Conservation (phyloP, 2,113 vertebrate species). For the Rhea americana region DNA sequence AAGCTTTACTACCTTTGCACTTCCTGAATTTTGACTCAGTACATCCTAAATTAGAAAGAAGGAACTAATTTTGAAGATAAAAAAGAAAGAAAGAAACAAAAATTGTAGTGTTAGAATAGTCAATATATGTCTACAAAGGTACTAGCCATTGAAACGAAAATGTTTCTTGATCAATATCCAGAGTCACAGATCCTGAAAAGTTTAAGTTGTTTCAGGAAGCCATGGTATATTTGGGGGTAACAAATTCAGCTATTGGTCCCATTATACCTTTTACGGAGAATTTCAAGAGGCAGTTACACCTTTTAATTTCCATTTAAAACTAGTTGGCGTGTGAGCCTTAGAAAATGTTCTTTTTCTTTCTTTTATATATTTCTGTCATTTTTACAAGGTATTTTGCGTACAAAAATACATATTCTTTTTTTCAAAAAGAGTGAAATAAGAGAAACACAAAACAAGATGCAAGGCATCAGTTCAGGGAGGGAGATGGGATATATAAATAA, state of each 20-base stretch:
- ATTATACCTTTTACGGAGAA: background rate
- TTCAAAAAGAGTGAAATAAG: background rate
- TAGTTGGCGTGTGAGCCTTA: background rate
- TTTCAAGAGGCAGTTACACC: background rate
- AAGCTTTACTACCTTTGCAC: background rate
- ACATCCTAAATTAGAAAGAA: background rate
- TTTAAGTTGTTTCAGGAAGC: background rate
- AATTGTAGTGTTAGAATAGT: background rate
- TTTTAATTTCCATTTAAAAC: background rate
- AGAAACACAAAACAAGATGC: background rate
- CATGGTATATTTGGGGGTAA: background rate
- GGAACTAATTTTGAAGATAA: background rate
- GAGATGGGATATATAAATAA: background rate
- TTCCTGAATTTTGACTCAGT: background rate
- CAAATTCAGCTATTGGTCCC: background rate
- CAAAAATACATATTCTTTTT: background rate
- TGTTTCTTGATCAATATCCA: background rate
- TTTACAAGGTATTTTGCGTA: background rate
- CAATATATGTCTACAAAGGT: background rate
- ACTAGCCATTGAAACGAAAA: background rate
- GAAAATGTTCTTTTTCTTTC: background rate
- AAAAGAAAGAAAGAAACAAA: background rate
- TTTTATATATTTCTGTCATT: background rate
- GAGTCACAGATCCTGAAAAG: background rate
- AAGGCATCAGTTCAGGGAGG: background rate